phyloP scores from a whole-genome alignment of 2,888 invertebrate genomes.

The Amaurobius ferox region DNA sequence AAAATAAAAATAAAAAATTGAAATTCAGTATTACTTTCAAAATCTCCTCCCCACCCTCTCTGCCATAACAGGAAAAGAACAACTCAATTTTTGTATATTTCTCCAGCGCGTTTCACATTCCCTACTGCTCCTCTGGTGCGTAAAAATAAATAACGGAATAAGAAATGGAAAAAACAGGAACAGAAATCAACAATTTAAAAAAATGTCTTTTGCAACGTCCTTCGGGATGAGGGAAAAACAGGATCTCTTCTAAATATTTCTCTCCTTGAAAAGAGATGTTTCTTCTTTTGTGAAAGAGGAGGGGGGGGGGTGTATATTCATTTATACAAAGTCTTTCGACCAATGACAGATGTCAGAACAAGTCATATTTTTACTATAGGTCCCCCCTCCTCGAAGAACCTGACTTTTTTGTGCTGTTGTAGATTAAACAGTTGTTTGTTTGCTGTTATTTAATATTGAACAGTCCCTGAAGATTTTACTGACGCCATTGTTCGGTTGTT shows the following conservation, averaged over 20 bases:
- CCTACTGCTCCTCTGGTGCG: not conserved
- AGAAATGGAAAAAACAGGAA: not conserved
- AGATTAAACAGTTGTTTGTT: slow-evolving; percentile 1
- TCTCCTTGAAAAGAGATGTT: not conserved
- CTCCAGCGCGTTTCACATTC: not conserved
- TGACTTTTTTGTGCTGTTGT: not conserved
- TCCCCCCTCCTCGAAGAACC: not conserved
- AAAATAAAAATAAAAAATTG: not conserved
- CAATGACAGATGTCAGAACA: slow-evolving; percentile 58
- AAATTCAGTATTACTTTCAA: slow-evolving; percentile 17
- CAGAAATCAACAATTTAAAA: slow-evolving; percentile 10
- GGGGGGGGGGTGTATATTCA: slow-evolving; percentile 39
- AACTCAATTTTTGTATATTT: slow-evolving; percentile 29
- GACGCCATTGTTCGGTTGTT: no score
- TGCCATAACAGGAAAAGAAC: slow-evolving; percentile 20
- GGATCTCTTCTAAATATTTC: not conserved
- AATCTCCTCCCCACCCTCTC: not conserved
- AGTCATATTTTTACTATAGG: slow-evolving; percentile 45
- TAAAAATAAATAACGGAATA: slow-evolving; percentile 2
- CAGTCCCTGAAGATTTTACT: not conserved
- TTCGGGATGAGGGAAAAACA: not conserved
- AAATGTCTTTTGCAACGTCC: not conserved
- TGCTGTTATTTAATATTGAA: slow-evolving; percentile 1
- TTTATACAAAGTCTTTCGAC: slow-evolving; percentile 45
- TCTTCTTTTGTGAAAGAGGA: not conserved